A percentile compares a stretch with the other conserved stretches of the same genome.
Evolutionary conservation across 2,797 vertebrate species (phyloP).

Genomic region (Xenops minutus): DNA sequence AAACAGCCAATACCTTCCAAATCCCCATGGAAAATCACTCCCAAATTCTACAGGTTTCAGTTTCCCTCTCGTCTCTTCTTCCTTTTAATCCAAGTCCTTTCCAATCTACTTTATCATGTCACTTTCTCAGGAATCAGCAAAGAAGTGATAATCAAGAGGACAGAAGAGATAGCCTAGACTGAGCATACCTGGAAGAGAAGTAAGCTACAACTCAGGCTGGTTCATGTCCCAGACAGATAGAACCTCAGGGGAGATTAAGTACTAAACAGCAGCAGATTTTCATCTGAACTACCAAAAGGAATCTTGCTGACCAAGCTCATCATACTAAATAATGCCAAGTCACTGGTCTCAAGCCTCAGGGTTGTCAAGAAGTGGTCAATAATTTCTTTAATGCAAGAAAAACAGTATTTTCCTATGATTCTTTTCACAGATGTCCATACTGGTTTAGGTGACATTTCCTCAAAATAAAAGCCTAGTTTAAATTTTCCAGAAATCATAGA

Average conservation of each 20-base stretch:
- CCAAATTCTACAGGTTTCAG: background rate
- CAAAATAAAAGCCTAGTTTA: background rate
- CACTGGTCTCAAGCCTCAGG: background rate
- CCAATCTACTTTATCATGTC: background rate
- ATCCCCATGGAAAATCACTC: background rate
- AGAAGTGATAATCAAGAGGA: background rate
- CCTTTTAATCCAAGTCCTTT: background rate
- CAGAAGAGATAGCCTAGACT: background rate
- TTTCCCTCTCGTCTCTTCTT: background rate
- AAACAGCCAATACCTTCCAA: background rate
- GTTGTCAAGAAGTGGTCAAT: background rate
- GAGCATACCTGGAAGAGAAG: background rate
- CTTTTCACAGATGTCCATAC: background rate
- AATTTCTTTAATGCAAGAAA: background rate
- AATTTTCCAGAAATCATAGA: background rate
- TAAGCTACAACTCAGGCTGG: background rate
- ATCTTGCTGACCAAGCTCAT: background rate
- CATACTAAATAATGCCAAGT: background rate
- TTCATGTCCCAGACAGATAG: background rate
- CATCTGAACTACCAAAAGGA: background rate
- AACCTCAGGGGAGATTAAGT: background rate
- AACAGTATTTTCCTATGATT: background rate
- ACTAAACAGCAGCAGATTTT: background rate
- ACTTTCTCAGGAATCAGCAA: background rate
- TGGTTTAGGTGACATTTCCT: background rate